Conservation (phyloP, 2,113 vertebrate species). For the Parus major region DNA sequence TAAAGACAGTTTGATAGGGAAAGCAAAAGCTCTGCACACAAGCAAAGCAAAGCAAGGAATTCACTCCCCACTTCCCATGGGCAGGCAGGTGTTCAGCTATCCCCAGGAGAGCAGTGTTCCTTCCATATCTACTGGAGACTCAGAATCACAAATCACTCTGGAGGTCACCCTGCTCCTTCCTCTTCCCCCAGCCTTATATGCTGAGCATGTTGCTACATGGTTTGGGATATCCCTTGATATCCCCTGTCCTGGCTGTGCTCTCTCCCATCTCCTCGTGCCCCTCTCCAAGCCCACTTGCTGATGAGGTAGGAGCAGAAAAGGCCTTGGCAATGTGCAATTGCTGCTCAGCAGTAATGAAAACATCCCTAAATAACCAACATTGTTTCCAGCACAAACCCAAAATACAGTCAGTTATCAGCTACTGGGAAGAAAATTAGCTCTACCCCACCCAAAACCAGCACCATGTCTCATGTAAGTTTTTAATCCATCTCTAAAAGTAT, state of each 20-base stretch:
- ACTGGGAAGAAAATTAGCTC: neutral
- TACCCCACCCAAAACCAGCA: neutral
- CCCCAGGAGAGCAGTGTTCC: neutral
- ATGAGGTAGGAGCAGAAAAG: neutral
- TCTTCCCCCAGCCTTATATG: too few species aligned
- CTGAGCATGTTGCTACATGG: neutral
- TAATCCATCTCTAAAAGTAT: neutral
- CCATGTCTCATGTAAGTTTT: neutral
- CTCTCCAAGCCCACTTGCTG: neutral
- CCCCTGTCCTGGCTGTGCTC: neutral
- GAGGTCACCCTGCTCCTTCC: neutral
- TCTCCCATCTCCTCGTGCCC: neutral
- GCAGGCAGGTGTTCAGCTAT: neutral
- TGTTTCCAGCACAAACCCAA: neutral
- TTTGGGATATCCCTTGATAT: neutral
- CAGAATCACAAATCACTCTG: neutral
- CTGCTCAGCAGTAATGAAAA: neutral
- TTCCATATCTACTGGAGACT: fast-evolving
- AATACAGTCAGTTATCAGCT: too few species aligned
- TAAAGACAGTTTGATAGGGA: neutral
- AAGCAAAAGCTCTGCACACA: neutral
- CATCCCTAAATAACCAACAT: neutral
- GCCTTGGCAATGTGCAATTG: neutral
- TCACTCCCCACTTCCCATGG: neutral
- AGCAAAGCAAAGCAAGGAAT: neutral